Conservation (phyloP, 2,113 vertebrate species). For the Carollia perspicillata region DNA sequence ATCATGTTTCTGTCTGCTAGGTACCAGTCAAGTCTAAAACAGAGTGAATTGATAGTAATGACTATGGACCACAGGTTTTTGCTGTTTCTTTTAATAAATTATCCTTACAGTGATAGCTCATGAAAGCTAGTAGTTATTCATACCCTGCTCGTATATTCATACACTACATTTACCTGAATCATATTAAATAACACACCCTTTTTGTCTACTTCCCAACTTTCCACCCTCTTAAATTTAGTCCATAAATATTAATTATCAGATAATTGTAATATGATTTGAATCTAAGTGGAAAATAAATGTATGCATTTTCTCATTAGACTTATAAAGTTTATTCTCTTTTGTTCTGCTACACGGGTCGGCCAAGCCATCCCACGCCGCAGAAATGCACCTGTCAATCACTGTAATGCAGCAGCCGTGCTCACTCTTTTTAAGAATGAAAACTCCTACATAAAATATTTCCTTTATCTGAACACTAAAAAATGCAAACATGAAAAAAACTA, state of each 20-base stretch:
- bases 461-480: not conserved
- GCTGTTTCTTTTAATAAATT: constrained; percentile 56
- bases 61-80: not conserved
- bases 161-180: not conserved
- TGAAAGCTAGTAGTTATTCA: constrained; percentile 14
- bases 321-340: not conserved
- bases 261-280: constrained; percentile 12
- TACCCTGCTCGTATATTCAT: not conserved
- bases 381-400: not conserved
- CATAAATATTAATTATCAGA: constrained; percentile 16
- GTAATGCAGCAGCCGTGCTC: not conserved
- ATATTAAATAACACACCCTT: not conserved
- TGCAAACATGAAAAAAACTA: not conserved
- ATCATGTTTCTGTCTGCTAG: constrained; percentile 41
- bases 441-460: not conserved
- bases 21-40: not conserved
- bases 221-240: not conserved
- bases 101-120: not conserved
- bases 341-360: not conserved
- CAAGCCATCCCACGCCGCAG: not conserved
- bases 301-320: not conserved
- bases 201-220: not conserved
- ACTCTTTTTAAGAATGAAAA: not conserved
- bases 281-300: not conserved
- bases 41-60: constrained; percentile 38